Base-by-base conservation (phyloP, 2,797 vertebrate species). In the Halcyon badia region DNA sequence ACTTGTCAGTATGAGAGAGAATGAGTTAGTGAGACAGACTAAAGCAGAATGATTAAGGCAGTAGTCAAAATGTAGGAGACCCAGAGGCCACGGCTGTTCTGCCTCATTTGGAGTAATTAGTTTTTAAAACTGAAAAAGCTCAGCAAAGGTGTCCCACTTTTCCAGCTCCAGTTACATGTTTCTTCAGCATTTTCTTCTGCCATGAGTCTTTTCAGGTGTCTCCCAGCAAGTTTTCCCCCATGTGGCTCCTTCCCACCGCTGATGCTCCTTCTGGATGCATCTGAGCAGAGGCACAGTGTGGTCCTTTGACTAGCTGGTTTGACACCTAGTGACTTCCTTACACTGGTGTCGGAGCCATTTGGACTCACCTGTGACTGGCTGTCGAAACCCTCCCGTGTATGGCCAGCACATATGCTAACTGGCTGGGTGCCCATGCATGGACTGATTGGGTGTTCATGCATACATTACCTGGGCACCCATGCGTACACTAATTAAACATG, bases 251-350 rank as follows among this genome's bases (percentile, higher is more conserved):
- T 69, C 25, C 51, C 14, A 20, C 26, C 9, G 52, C 18, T 14
- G 12, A 5, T 39, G 54, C 33, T 71, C 16, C 31, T 10, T 24
- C 60, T 30, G 19, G 14, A 2, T 4, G 1, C 0, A 3, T 16
- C 20, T 28, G 49, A 68, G 58, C 57, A 0, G 1, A 48, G n/a
- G 2, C 10, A 1, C 31, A 0, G 0, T 2, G n/a, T 26, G 39
- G n/a, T 70, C 6, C 60, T 28, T 37, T 5, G 54, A 2, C 19
- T 17, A 26, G 46, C 42, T 28, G 18, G 14, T 11, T 49, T 78
- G 52, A 42, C 57, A 10, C 5, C 0, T 1, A 12, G 17, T 28
- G n/a, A 7, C 44, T 31, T 26, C 51, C 17, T 79, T 37, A 8
- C 7, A 6, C 5, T 20, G 10, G 6, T 37, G 33, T 5, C 49